These are phyloP conservation scores for Drosophila sp. DNA, from an alignment of 1,140 invertebrate genomes.

Conservation along the genomic window DNA sequence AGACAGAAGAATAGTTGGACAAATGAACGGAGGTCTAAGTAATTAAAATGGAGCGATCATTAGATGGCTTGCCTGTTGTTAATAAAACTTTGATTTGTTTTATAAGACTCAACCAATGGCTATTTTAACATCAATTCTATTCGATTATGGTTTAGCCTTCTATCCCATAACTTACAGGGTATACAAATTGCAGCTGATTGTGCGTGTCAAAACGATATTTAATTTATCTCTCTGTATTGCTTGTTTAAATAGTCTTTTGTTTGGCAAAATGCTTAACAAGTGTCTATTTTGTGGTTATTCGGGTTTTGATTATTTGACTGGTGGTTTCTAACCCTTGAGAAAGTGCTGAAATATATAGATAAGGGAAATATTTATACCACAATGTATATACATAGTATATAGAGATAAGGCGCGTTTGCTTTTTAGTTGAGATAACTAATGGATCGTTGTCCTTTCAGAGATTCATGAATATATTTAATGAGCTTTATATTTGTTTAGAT, in stretches of 20 bases:
- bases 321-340: conserved; percentile 40
- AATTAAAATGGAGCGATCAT: too few species aligned
- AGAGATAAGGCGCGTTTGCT: not conserved
- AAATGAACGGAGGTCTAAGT: too few species aligned
- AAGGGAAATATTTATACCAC: not conserved
- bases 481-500: conserved; percentile 1
- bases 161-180: not conserved
- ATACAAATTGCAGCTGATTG: conserved; percentile 25
- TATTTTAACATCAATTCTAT: too few species aligned
- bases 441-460: not conserved
- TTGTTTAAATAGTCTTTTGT: conserved; percentile 51
- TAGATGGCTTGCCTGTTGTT: too few species aligned
- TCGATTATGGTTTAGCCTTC: not conserved
- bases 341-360: not conserved
- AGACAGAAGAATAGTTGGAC: too few species aligned
- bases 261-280: conserved; percentile 64
- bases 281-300: conserved; percentile 53
- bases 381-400: not conserved
- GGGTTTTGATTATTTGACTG: conserved; percentile 30
- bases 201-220: conserved; percentile 71
- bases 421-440: not conserved
- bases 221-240: conserved; percentile 64
- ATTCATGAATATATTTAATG: not conserved
- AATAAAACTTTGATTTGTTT: too few species aligned
- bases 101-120: too few species aligned